These are phyloP conservation scores for Hylomyscus alleni DNA, from an alignment of 2,797 vertebrate species.

Conservation along the genomic window DNA sequence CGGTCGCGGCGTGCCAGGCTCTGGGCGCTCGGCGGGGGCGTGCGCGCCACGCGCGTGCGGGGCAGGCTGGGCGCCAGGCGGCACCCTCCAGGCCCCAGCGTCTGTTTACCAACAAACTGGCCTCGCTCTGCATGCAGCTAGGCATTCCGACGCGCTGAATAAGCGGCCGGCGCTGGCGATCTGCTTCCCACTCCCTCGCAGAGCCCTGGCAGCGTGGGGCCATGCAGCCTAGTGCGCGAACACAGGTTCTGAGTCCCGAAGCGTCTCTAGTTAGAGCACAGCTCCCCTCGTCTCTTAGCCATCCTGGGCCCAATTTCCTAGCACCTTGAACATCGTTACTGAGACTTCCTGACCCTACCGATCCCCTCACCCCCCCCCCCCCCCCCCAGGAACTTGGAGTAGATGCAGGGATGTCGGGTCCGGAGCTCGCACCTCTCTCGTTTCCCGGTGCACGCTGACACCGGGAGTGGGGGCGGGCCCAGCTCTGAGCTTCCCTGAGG, in stretches of 20 bases:
- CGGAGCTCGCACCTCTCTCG: not conserved
- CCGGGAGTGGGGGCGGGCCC: conserved; percentile 6
- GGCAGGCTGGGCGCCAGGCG: conserved; percentile 58
- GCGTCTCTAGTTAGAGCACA: not conserved
- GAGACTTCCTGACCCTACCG: not conserved
- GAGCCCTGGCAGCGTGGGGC: not conserved
- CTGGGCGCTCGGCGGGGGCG: conserved; percentile 67
- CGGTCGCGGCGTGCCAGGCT: conserved; percentile 65
- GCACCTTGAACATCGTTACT: not conserved
- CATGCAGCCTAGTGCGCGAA: not conserved
- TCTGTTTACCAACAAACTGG: conserved; percentile 84
- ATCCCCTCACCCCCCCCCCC: no score
- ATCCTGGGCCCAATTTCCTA: not conserved
- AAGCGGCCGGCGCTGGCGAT: conserved; percentile 36
- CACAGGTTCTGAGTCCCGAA: not conserved
- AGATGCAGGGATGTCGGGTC: not conserved
- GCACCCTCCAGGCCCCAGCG: conserved; percentile 67
- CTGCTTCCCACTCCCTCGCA: not conserved
- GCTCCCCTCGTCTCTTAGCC: not conserved
- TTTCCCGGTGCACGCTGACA: not conserved
- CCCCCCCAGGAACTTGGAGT: not conserved
- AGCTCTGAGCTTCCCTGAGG: conserved; percentile 77
- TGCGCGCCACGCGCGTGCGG: conserved; percentile 67
- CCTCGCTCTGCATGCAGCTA: conserved; percentile 47
- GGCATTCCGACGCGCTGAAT: conserved; percentile 81